Conservation (phyloP, 1,140 invertebrate genomes). For the Charaxes varanes region DNA sequence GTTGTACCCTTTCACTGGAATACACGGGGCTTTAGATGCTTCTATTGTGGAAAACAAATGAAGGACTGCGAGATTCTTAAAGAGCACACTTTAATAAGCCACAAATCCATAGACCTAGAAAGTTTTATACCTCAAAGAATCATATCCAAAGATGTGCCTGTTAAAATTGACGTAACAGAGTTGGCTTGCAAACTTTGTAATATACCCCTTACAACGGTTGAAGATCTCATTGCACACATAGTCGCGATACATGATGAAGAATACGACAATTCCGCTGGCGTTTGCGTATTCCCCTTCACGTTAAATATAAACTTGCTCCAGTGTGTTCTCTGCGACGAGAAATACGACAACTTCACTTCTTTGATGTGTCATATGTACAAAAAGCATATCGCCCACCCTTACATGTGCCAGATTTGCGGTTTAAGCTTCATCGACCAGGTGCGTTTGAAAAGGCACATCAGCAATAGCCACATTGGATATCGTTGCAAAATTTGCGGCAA, state of each 20-base stretch:
- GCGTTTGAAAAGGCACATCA: slow-evolving; percentile 38
- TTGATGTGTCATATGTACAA: slow-evolving; percentile 44
- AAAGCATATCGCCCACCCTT: slow-evolving; percentile 28
- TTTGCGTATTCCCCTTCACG: slow-evolving; percentile 38
- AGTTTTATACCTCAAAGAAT: slow-evolving; percentile 33
- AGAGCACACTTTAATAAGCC: slow-evolving; percentile 30
- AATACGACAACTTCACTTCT: slow-evolving; percentile 36
- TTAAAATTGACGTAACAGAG: slow-evolving; percentile 37
- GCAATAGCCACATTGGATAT: slow-evolving; percentile 26
- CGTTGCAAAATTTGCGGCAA: slow-evolving; percentile 32
- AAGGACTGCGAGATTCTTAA: slow-evolving; percentile 30
- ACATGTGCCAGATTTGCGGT: slow-evolving; percentile 44
- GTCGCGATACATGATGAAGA: slow-evolving; percentile 24
- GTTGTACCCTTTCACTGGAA: slow-evolving; percentile 42
- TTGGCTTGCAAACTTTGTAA: slow-evolving; percentile 33
- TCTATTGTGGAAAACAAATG: slow-evolving; percentile 41
- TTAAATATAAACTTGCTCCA: slow-evolving; percentile 26
- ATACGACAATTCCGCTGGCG: slow-evolving; percentile 25
- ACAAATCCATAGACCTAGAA: slow-evolving; percentile 26
- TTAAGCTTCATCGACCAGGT: slow-evolving; percentile 33
- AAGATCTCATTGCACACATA: slow-evolving; percentile 35
- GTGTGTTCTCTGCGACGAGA: slow-evolving; percentile 26
- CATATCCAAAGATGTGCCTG: slow-evolving; percentile 41
- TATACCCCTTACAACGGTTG: slow-evolving; percentile 13
- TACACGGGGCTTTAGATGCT: slow-evolving; percentile 38